Evolutionary conservation across 2,888 invertebrate species (phyloP).

Genomic region (Napeogenes sylphis): DNA sequence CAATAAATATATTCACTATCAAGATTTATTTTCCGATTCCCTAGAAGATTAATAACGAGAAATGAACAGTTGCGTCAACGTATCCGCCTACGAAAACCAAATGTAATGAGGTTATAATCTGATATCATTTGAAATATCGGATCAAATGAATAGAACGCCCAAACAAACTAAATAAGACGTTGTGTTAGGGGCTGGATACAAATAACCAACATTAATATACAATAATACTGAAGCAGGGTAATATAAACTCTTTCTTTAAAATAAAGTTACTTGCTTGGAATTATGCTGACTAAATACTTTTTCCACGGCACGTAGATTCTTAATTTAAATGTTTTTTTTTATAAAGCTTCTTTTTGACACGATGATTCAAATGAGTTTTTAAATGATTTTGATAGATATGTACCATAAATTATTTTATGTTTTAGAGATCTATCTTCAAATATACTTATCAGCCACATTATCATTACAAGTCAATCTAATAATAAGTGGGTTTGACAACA

Average conservation of each 20-base stretch:
- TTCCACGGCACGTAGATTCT: too few species aligned
- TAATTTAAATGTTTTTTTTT: too few species aligned
- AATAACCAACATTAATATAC: constrained; percentile 8
- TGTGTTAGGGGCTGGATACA: constrained; percentile 10
- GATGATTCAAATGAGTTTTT: too few species aligned
- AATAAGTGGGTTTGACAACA: constrained; percentile 42
- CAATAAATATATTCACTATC: constrained; percentile 31
- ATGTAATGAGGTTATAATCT: constrained; percentile 62
- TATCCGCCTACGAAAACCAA: constrained; percentile 55
- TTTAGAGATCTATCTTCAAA: too few species aligned
- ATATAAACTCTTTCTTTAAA: background rate
- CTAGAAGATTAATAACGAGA: constrained; percentile 37
- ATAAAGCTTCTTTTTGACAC: too few species aligned
- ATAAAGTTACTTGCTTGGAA: too few species aligned
- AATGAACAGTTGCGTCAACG: constrained; percentile 47
- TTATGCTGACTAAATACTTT: too few species aligned
- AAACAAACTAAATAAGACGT: constrained; percentile 44
- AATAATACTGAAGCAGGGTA: background rate
- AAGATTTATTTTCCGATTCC: constrained; percentile 37
- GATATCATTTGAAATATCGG: constrained; percentile 57
- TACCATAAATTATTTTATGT: too few species aligned
- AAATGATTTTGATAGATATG: too few species aligned
- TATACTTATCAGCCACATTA: background rate
- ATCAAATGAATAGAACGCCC: constrained; percentile 53
- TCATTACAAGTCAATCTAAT: constrained; percentile 37